Percentiles rank a stretch among this genome's conserved stretches.
These are phyloP conservation scores for Cyprinodon variegatus DNA, from an alignment of 2,113 vertebrate species.

Conservation along the genomic window DNA sequence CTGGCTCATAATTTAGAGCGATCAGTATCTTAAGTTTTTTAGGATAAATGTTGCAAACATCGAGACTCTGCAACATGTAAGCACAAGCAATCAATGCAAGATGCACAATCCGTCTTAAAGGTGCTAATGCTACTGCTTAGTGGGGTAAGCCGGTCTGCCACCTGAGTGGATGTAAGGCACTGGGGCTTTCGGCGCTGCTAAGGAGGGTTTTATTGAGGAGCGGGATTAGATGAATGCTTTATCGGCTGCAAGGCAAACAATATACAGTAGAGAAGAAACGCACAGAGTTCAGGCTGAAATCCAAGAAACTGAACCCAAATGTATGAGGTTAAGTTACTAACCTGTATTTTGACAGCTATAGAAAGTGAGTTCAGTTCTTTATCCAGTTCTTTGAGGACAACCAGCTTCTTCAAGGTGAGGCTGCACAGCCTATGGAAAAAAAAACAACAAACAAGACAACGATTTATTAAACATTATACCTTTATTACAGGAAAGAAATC, in stretches of 20 bases:
- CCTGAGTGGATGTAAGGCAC: constrained; percentile 47
- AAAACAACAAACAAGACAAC: background rate
- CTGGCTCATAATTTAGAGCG: background rate
- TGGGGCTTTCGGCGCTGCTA: constrained; percentile 33
- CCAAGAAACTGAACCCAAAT: constrained; percentile 12
- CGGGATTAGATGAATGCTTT: constrained; percentile 48
- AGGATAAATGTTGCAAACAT: background rate
- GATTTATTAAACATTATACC: background rate
- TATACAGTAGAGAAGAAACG: constrained; percentile 13
- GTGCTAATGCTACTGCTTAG: constrained; percentile 43
- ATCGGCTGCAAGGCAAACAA: constrained; percentile 20
- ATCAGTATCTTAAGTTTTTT: background rate
- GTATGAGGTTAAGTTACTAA: constrained; percentile 51
- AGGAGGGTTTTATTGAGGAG: constrained; percentile 53
- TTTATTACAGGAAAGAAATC: background rate
- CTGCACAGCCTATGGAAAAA: constrained; percentile 83
- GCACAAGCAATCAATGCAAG: constrained; percentile 47
- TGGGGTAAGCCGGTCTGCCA: constrained; percentile 37
- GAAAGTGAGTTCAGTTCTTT: constrained; percentile 86
- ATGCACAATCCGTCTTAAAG: constrained; percentile 30
- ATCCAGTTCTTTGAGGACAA: constrained; percentile 84
- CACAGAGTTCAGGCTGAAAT: constrained; percentile 13
- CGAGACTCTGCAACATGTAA: background rate
- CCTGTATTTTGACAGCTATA: constrained; percentile 83
- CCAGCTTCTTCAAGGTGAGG: constrained; percentile 87